Evolutionary conservation across 2,113 vertebrate species (phyloP), one percentile per base, ranked within the genome.

Genomic region (Glaucomys volans): DNA sequence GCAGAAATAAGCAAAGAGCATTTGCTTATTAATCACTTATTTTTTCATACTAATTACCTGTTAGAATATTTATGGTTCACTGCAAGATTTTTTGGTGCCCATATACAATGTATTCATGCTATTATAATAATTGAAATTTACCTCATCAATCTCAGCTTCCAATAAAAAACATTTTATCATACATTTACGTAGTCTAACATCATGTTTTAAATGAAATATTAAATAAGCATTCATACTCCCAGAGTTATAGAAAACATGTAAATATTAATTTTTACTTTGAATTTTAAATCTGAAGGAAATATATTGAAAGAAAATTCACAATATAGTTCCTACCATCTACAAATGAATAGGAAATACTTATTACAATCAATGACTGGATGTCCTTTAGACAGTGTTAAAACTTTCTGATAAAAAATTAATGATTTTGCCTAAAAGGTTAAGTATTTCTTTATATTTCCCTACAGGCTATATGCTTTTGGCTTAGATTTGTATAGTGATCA

Each of bases 221-320:
- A 84, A 95, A 32, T 4, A 79, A 66, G 4, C 16, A 89, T 26
- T 50, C 10, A 37, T 14, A 77, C 16, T 44, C 30, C 40, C 1
- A 77, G 10, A 67, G 69, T 90, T 91, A 71, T 92, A 12, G 88
- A 79, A 94, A 84, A 71, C 40, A 87, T 37, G 1, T 40, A 72
- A 84, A 8, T 81, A 76, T 80, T 87, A 72, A 52, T 67, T 87
- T 87, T 93, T 87, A 59, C 57, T 4, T 75, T 76, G 26, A 96
- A 79, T 72, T 92, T 88, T 95, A 92, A 72, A 72, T 8, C 8
- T 89, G 67, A 94, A 67, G 18, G 6, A 7, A 92, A 50, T 71
- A 92, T 4, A 0, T 32, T 86, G 42, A 75, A n/a, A 86, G 28
- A 57, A 81, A 81, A 71, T 40, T 89, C 17, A 40, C 66, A 85